Evolutionary conservation across 2,888 invertebrate species (phyloP).

Genomic region (Eledona agricola): DNA sequence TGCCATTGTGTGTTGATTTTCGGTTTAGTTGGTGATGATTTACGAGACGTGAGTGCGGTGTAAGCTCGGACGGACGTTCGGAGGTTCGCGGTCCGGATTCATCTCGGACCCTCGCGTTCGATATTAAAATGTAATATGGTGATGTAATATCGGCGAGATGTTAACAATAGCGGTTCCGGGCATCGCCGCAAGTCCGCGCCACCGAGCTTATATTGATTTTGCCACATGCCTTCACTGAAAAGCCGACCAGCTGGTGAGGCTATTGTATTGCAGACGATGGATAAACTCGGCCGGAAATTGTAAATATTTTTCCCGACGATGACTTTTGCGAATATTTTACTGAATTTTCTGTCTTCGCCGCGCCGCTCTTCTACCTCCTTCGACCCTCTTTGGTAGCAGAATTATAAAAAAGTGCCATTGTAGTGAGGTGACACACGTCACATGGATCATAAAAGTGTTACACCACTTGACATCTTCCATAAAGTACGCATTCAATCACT

Average conservation of each 20-base stretch:
- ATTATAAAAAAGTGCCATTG: too few species aligned
- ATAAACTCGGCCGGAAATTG: constrained; percentile 29
- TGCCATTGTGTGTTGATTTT: constrained; percentile 49
- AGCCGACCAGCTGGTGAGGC: constrained; percentile 51
- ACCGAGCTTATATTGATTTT: constrained; percentile 58
- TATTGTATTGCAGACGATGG: constrained; percentile 34
- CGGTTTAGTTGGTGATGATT: constrained; percentile 38
- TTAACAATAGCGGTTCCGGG: constrained; percentile 60
- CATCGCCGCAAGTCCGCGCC: constrained; percentile 59
- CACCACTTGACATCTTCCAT: too few species aligned
- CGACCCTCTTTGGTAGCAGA: too few species aligned
- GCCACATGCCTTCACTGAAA: constrained; percentile 53
- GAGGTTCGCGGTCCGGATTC: background rate
- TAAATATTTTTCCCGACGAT: constrained; percentile 22
- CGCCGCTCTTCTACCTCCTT: too few species aligned
- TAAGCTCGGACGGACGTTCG: too few species aligned
- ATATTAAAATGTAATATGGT: constrained; percentile 47
- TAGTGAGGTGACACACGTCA: too few species aligned
- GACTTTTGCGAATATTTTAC: constrained; percentile 7
- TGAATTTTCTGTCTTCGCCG: too few species aligned
- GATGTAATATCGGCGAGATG: constrained; percentile 46
- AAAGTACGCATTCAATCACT: too few species aligned
- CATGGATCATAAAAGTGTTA: too few species aligned
- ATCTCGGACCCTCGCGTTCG: constrained; percentile 31
- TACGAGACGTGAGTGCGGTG: too few species aligned